Percentiles rank a stretch among this genome's conserved stretches.
Conservation (phyloP, 2,113 vertebrate genomes). For the Myrmecophaga tridactyla region DNA sequence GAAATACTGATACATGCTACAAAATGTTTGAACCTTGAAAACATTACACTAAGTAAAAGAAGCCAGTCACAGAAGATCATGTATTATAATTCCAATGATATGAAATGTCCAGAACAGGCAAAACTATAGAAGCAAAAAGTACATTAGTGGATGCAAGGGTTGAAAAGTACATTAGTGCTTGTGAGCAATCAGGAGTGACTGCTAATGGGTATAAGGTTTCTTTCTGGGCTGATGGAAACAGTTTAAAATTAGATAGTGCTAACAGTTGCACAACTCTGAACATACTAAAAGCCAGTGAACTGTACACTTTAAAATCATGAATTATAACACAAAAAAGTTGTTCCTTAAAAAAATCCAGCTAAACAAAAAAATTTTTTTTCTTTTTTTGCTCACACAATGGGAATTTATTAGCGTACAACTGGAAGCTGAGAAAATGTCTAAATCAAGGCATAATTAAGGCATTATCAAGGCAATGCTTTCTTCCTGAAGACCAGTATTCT, state of each 20-base stretch:
- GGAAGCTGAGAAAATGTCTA: no score
- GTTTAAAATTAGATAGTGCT: background rate
- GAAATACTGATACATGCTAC: background rate
- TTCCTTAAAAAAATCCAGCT: no score
- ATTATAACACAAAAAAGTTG: background rate
- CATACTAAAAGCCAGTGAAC: background rate
- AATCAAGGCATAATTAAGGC: no score
- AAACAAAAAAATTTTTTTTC: no score
- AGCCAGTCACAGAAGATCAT: conserved; percentile 4
- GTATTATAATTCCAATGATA: background rate
- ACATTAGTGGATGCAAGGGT: background rate
- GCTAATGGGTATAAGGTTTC: conserved; percentile 14
- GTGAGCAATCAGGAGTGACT: background rate
- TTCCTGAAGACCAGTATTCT: no score
- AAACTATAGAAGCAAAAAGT: conserved; percentile 30
- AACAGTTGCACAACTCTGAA: background rate
- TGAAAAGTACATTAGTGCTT: conserved; percentile 10
- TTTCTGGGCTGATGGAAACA: background rate
- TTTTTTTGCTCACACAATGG: no score
- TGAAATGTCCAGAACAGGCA: conserved; percentile 19
- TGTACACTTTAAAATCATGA: background rate
- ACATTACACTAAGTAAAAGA: conserved; percentile 16
- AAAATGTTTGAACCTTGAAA: conserved; percentile 28
- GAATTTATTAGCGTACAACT: no score
- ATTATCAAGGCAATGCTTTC: no score